Base-by-base conservation (phyloP, 2,888 invertebrate species). In the Phortica okadai region DNA sequence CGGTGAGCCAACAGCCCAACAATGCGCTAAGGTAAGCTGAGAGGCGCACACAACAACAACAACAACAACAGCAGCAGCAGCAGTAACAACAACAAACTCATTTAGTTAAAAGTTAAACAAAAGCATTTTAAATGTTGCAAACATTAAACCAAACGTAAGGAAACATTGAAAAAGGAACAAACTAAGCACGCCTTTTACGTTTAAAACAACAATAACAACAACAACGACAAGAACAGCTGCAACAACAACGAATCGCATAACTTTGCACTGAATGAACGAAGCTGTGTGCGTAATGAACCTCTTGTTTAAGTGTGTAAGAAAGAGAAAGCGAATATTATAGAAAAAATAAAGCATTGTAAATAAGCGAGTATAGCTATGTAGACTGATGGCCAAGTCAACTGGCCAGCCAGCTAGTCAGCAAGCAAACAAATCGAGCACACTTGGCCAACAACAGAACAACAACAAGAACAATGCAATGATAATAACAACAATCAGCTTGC, bases 71-170 rank as follows among this genome's bases (percentile, higher is more conserved):
- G n/a, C n/a, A n/a, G 25, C 1, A 6, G 21, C 10, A 41, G 58
- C 54, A 73, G 33, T 5, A 21, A 73, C 8, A 58, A 21, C n/a
- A 73, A 84, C 77, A 84, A 81, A 77, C 78, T 79, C 83, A 85
- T 86, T 83, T 83, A 80, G 81, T 79, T 78, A 79, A 78, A 86
- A 82, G 81, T 78, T 87, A 87, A 87, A 86, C 87, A 86, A 86
- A 86, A 86, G 87, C 84, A 86, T 86, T 87, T 84, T 86, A 85
- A 86, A 86, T 33, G 33, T 83, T 82, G 82, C 80, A 85, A 33
- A 84, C 82, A 85, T 81, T 82, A 78, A 66, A 78, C 70, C 45
- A 8, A 10, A 45, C 50, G 14, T 11, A 50, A 50, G 2, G 14
- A 50, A 50, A 50, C 8, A 50, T 11, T 11, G 10, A 50, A 50